Base-by-base conservation (phyloP, 2,888 invertebrate genomes). In the Himalopsyche tibetana region DNA sequence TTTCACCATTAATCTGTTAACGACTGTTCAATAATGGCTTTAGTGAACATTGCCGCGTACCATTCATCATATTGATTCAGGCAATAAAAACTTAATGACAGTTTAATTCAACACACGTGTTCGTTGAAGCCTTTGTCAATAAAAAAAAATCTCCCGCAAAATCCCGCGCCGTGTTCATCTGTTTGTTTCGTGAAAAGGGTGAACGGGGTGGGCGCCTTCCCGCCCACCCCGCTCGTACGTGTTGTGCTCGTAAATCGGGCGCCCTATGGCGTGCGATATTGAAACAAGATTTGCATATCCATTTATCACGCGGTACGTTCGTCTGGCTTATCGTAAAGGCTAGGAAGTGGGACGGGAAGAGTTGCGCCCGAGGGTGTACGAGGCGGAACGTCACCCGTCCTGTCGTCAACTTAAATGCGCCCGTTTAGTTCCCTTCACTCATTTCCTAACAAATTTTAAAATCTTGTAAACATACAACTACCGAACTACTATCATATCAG, bases 231-330 rank as follows among this genome's bases (percentile, higher is more conserved):
- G 9, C 74, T 74, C 56, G 81, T 85, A 86, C 86, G 84, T 87
- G 83, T 86, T 84, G 84, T 88, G 89, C 87, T 89, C 87, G 88
- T 89, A 82, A 84, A 84, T 85, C 84, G 85, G 85, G 82, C 85
- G 85, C 82, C 84, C 82, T 83, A 83, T 86, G 88, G 83, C 87
- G 88, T 87, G 87, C 88, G 85, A 86, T 88, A 88, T 88, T 88
- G 88, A 88, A 88, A 88, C 88, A 85, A 88, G 87, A 88, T 88
- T 88, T 88, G 88, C 88, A 88, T 88, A 88, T 85, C 84, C 87
- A 86, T 88, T 88, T 87, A 87, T 88, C 88, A 88, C 88, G 80
- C 82, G 79, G 84, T 80, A 51, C 83, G 85, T 83, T 87, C 83
- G 51, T 38, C 84, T 69, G 84, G 84, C 86, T 86, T 85, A 86